phyloP scores from a whole-genome alignment of 2,888 invertebrate species.

The Buathra laborator region DNA sequence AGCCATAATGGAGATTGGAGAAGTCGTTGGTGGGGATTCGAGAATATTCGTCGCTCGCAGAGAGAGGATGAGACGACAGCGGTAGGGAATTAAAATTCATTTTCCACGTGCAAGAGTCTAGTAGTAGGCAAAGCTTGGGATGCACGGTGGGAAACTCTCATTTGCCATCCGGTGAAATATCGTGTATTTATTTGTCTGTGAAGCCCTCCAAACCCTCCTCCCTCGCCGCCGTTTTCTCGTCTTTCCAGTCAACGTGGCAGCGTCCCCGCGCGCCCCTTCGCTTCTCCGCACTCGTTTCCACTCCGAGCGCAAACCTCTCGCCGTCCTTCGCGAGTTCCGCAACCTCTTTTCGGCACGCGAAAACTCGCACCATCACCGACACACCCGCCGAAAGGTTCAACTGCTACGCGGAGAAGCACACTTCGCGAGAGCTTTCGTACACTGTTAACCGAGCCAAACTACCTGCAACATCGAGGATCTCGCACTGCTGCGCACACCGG shows the following conservation, averaged over 20 bases:
- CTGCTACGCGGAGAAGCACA: conserved; percentile 32
- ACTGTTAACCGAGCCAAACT: conserved; percentile 24
- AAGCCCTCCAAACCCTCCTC: conserved; percentile 69
- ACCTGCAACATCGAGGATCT: conserved; percentile 50
- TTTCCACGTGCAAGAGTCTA: conserved; percentile 75
- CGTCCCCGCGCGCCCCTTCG: conserved; percentile 40
- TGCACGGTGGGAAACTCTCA: conserved; percentile 79
- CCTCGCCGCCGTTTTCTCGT: conserved; percentile 76
- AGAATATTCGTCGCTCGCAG: conserved; percentile 53
- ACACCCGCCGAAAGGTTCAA: conserved; percentile 40
- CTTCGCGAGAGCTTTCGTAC: conserved; percentile 5
- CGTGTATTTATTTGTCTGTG: conserved; percentile 85
- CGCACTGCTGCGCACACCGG: conserved; percentile 49
- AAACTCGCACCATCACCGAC: conserved; percentile 75
- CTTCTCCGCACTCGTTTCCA: conserved; percentile 35
- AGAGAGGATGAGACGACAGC: conserved; percentile 46
- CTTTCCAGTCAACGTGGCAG: conserved; percentile 71
- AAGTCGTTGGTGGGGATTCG: conserved; percentile 18
- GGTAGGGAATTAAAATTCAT: conserved; percentile 83
- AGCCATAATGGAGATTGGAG: conserved; percentile 54
- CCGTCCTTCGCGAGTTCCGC: conserved; percentile 70
- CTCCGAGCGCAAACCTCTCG: conserved; percentile 62
- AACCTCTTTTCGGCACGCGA: conserved; percentile 79
- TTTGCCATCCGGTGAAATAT: conserved; percentile 84
- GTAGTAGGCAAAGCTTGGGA: conserved; percentile 76